Percentiles rank a stretch among this genome's conserved stretches.
phyloP scores from a whole-genome alignment of 2,888 invertebrate species.

The Nomada ferruginata region DNA sequence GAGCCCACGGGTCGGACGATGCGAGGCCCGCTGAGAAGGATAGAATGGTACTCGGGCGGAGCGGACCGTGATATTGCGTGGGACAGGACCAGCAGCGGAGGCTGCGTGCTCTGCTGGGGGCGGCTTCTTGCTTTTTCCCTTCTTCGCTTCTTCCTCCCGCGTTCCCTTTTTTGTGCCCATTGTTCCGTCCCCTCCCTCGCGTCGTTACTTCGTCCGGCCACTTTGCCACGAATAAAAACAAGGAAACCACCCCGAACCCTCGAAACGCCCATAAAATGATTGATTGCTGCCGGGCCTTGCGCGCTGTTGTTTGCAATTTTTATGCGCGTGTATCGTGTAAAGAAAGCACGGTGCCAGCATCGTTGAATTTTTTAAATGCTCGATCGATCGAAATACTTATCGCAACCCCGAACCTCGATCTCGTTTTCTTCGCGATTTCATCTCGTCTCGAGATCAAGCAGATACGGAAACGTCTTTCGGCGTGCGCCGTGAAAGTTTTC shows the following conservation, averaged over 20 bases:
- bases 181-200: background rate
- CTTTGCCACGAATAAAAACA: slow-evolving; percentile 21
- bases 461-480: too few relatives aligned
- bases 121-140: slow-evolving; percentile 39
- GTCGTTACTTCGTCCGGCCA: slow-evolving; percentile 13
- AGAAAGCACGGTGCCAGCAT: too few relatives aligned
- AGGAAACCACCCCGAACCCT: background rate
- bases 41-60: slow-evolving; percentile 34
- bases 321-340: too few relatives aligned
- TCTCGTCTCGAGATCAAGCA: too few relatives aligned
- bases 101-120: slow-evolving; percentile 62
- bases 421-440: too few relatives aligned
- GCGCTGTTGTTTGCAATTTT: background rate
- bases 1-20: background rate
- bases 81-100: slow-evolving; percentile 43
- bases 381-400: too few relatives aligned
- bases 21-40: background rate
- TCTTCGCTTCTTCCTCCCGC: slow-evolving; percentile 12
- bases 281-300: slow-evolving; percentile 12
- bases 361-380: too few relatives aligned
- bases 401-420: too few relatives aligned
- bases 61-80: slow-evolving; percentile 39
- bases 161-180: background rate
- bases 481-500: too few relatives aligned
- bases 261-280: slow-evolving; percentile 48